These are phyloP conservation scores for Neosilurus mollespiculum DNA, from an alignment of 2,797 vertebrate genomes.

Conservation along the genomic window DNA sequence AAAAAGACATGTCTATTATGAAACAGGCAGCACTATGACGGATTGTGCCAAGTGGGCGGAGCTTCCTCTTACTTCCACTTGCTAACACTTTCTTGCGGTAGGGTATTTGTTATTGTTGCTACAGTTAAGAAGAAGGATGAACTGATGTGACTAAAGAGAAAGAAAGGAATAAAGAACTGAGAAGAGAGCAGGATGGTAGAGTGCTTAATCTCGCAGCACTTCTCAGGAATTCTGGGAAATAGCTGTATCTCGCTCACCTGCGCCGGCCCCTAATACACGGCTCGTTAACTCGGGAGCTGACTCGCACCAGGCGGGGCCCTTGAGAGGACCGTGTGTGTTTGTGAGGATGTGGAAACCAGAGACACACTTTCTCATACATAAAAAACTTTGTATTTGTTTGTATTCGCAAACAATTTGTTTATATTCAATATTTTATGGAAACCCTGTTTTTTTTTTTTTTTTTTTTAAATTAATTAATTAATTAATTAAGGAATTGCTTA, in stretches of 20 bases:
- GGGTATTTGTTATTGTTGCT: background rate
- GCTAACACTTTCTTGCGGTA: background rate
- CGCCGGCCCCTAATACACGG: conserved; percentile 64
- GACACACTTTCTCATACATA: no score
- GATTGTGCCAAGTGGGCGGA: background rate
- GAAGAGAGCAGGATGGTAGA: conserved; percentile 56
- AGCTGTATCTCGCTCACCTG: conserved; percentile 59
- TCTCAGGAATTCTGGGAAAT: conserved; percentile 41
- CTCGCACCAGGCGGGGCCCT: conserved; percentile 2
- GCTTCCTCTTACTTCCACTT: background rate
- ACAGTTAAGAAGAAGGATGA: background rate
- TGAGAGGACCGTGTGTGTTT: background rate
- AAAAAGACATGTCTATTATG: background rate
- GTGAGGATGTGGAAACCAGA: background rate
- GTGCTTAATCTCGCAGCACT: conserved; percentile 33
- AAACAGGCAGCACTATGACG: background rate
- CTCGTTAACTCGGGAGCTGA: conserved; percentile 67
- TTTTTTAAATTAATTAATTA: no score
- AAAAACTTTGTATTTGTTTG: background rate
- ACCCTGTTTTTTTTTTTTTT: background rate
- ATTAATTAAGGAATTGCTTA: background rate
- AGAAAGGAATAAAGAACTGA: conserved; percentile 37
- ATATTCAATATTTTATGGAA: background rate
- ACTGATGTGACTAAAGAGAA: background rate
- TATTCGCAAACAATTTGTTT: background rate